A percentile compares a stretch with the other conserved stretches of the same genome.
These are phyloP conservation scores for Mycetomoellerius zeteki DNA, from an alignment of 1,140 invertebrate genomes.

Conservation along the genomic window DNA sequence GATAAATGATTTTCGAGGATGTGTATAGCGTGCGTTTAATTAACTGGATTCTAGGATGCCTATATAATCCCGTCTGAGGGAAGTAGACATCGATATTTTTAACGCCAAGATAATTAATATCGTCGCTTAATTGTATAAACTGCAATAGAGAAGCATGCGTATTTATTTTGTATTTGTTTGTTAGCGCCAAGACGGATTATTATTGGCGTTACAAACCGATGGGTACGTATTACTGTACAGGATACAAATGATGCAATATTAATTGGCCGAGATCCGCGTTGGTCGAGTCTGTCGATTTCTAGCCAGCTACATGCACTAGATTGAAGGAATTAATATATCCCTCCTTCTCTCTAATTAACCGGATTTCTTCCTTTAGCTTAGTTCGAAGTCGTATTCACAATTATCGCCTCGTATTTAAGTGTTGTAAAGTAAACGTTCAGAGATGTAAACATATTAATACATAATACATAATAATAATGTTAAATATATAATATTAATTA, in stretches of 20 bases:
- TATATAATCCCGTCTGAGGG: background rate
- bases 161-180: conserved; percentile 41
- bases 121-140: conserved; percentile 42
- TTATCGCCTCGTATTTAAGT: background rate
- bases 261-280: conserved; percentile 76
- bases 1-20: conserved; percentile 33
- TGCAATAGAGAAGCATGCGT: conserved; percentile 3
- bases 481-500: too few species aligned
- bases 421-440: background rate
- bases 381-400: background rate
- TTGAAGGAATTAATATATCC: conserved; percentile 45
- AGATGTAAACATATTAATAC: background rate
- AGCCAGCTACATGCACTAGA: conserved; percentile 27
- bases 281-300: conserved; percentile 63
- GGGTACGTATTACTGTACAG: conserved; percentile 3
- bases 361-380: background rate
- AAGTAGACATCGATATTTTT: conserved; percentile 38
- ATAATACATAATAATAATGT: background rate
- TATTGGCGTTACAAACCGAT: conserved; percentile 34
- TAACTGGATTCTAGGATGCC: conserved; percentile 36
- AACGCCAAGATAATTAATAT: conserved; percentile 32
- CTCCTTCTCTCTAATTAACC: conserved; percentile 12
- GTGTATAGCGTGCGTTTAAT: conserved; percentile 28
- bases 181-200: conserved; percentile 26
- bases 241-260: conserved; percentile 78